These are phyloP conservation scores for Batillaria attramentaria DNA, from an alignment of 1,140 invertebrate genomes.

Conservation along the genomic window DNA sequence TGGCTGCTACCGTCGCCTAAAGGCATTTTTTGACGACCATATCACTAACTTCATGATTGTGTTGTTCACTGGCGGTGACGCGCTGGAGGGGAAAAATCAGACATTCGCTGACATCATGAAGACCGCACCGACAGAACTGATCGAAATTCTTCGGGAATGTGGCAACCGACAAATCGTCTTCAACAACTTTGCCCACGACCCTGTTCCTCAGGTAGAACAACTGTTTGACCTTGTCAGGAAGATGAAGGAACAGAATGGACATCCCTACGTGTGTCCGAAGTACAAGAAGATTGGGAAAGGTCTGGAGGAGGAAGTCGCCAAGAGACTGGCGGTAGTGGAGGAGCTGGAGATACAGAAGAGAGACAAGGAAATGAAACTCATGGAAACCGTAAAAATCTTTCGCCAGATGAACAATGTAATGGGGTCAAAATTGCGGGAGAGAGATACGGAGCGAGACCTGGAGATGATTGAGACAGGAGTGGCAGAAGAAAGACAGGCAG, in stretches of 20 bases:
- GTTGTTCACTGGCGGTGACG: neutral
- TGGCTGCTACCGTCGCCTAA: neutral
- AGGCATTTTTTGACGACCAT: neutral
- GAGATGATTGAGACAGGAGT: no score
- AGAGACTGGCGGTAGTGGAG: neutral
- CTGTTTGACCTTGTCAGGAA: neutral
- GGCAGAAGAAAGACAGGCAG: no score
- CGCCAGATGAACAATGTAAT: no score
- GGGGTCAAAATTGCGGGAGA: no score
- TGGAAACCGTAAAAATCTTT: no score
- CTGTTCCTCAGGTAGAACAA: neutral
- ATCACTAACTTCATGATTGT: no score
- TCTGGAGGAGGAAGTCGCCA: neutral
- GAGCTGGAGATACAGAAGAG: neutral
- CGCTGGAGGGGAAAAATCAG: neutral
- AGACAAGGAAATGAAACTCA: neutral
- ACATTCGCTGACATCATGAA: neutral
- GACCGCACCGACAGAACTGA: neutral
- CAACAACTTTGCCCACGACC: neutral
- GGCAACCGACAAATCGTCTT: neutral
- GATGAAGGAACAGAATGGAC: neutral
- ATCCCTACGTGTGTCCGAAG: neutral
- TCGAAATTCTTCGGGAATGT: neutral
- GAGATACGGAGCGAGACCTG: no score
- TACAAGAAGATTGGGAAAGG: neutral